These are phyloP conservation scores for Drosophila meridiana DNA, from an alignment of 2,888 invertebrate genomes.

Conservation along the genomic window DNA sequence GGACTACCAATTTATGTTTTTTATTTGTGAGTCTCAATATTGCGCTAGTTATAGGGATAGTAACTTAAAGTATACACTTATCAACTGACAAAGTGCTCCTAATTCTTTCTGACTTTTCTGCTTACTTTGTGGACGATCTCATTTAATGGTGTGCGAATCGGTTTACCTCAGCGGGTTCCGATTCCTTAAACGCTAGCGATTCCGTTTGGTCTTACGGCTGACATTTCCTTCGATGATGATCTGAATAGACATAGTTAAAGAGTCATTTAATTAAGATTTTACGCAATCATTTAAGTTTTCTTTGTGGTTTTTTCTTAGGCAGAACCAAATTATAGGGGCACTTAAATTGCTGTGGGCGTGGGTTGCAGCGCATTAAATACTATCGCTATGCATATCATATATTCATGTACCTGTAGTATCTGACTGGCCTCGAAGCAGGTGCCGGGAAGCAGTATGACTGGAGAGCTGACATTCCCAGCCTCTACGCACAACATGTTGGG, in stretches of 20 bases:
- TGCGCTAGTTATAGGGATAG: slow-evolving; percentile 32
- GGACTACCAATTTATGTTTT: slow-evolving; percentile 16
- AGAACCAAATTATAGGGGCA: slow-evolving; percentile 45
- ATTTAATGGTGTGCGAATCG: slow-evolving; percentile 66
- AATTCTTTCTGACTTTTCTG: slow-evolving; percentile 8
- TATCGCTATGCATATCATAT: not conserved
- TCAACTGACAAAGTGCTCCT: slow-evolving; percentile 11
- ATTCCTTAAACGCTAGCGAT: slow-evolving; percentile 84
- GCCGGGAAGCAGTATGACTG: slow-evolving; percentile 94
- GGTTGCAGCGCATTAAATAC: not conserved
- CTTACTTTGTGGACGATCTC: slow-evolving; percentile 29
- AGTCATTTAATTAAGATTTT: slow-evolving; percentile 7
- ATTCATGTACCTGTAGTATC: slow-evolving; percentile 90
- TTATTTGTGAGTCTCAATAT: slow-evolving; percentile 29
- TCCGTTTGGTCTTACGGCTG: slow-evolving; percentile 85
- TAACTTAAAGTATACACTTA: slow-evolving; percentile 39
- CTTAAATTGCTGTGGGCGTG: slow-evolving; percentile 60
- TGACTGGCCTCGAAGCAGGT: slow-evolving; percentile 97
- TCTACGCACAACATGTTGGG: slow-evolving; percentile 98
- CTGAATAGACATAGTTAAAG: slow-evolving; percentile 51
- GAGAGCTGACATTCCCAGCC: slow-evolving; percentile 95
- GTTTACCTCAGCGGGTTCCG: slow-evolving; percentile 82
- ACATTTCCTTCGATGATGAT: slow-evolving; percentile 85
- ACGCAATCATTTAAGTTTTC: not conserved
- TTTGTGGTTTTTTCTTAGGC: not conserved